Evolutionary conservation across 2,797 vertebrate species (phyloP).

Genomic region (Paguma larvata): DNA sequence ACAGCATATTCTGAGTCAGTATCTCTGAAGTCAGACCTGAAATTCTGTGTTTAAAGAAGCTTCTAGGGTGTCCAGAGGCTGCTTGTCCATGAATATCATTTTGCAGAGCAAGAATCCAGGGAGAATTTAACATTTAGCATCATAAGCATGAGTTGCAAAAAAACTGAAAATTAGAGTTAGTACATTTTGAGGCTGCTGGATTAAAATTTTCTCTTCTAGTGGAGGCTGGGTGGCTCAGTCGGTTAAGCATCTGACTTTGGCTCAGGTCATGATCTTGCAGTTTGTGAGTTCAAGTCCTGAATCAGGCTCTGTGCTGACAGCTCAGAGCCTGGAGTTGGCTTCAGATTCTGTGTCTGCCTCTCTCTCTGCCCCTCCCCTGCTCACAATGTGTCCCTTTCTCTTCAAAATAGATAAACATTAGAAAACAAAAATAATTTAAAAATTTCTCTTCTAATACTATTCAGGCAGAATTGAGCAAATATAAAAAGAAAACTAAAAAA

Average conservation of each 20-base stretch:
- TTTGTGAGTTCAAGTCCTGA: too few relatives aligned
- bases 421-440: not conserved
- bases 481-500: not conserved
- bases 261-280: too few relatives aligned
- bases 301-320: too few relatives aligned
- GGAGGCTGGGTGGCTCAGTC: too few relatives aligned
- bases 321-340: too few relatives aligned
- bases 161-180: not conserved
- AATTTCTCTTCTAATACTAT: not conserved
- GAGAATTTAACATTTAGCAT: not conserved
- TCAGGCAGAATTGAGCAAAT: conserved; percentile 9
- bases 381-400: too few relatives aligned
- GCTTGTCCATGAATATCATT: not conserved
- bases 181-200: not conserved
- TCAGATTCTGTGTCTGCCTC: too few relatives aligned
- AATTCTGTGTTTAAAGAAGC: not conserved
- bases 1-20: conserved; percentile 2
- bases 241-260: too few relatives aligned
- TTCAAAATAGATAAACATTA: too few relatives aligned
- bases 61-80: not conserved
- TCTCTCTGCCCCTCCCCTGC: too few relatives aligned
- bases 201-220: not conserved
- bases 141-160: not conserved
- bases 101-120: not conserved
- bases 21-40: not conserved